Percentiles rank a stretch among this genome's conserved stretches.
Conservation (phyloP, 1,140 invertebrate species). For the Drosophila orena region DNA sequence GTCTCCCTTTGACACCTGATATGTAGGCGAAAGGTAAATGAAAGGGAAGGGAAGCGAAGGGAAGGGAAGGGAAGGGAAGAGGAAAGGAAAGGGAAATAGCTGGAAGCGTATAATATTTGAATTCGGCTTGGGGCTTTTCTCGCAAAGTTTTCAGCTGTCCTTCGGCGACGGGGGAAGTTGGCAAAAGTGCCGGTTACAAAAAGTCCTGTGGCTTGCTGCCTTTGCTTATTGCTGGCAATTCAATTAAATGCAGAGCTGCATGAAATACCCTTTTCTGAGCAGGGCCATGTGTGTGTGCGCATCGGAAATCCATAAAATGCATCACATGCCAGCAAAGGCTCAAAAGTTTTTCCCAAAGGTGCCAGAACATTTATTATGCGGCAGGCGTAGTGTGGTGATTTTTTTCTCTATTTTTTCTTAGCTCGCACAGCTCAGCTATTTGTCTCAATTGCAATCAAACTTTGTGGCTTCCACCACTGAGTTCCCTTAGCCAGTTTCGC, state of each 20-base stretch:
- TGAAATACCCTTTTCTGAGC: slow-evolving; percentile 66
- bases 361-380: slow-evolving; percentile 74
- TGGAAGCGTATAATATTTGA: slow-evolving; percentile 36
- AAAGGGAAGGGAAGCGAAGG: not conserved
- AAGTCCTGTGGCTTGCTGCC: slow-evolving; percentile 29
- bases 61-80: not conserved
- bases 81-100: not conserved
- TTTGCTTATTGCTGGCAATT: slow-evolving; percentile 62
- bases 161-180: slow-evolving; percentile 29
- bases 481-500: slow-evolving; percentile 21
- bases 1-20: slow-evolving; percentile 44
- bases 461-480: slow-evolving; percentile 44
- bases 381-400: slow-evolving; percentile 44
- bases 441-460: slow-evolving; percentile 80
- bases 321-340: slow-evolving; percentile 72
- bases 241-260: slow-evolving; percentile 80
- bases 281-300: slow-evolving; percentile 18
- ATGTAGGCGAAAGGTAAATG: not conserved
- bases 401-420: slow-evolving; percentile 2
- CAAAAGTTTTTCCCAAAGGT: slow-evolving; percentile 70
- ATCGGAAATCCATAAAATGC: slow-evolving; percentile 76
- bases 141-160: slow-evolving; percentile 13
- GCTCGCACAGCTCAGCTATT: slow-evolving; percentile 32
- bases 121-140: slow-evolving; percentile 17
- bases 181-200: slow-evolving; percentile 13